A percentile compares a stretch with the other conserved stretches of the same genome.
phyloP scores from a whole-genome alignment of 2,113 vertebrate species.

The Eurypyga helias region DNA sequence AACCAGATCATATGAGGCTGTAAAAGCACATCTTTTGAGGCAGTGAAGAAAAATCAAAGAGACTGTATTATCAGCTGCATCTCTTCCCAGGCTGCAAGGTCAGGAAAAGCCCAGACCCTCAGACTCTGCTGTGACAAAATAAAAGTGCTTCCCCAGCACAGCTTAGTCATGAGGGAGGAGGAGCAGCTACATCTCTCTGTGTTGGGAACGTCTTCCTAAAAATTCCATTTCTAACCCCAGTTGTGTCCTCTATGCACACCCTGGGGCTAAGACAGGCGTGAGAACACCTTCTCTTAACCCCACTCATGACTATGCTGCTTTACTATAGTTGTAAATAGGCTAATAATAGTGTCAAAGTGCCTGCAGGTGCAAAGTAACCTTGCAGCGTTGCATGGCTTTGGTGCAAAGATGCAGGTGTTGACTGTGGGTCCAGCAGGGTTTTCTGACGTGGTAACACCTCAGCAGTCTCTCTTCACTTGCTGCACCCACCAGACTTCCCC shows the following conservation, averaged over 20 bases:
- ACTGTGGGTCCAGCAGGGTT: not conserved
- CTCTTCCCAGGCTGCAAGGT: not conserved
- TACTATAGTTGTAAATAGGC: not conserved
- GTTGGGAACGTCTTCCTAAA: not conserved
- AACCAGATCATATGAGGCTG: not conserved
- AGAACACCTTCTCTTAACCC: not conserved
- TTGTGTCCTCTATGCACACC: slow-evolving; percentile 8
- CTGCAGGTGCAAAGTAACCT: slow-evolving; percentile 5
- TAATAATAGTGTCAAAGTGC: not conserved
- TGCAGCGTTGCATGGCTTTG: not conserved
- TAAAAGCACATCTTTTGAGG: not conserved
- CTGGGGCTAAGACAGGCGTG: not conserved
- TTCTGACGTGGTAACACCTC: not conserved
- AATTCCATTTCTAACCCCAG: not conserved
- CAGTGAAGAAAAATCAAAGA: not conserved
- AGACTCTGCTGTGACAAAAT: not conserved
- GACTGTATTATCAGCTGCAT: rapidly evolving
- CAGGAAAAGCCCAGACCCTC: not conserved
- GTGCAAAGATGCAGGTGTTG: not conserved
- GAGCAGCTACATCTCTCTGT: not conserved
- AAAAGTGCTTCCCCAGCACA: not conserved
- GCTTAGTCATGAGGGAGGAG: not conserved
- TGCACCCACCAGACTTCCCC: not conserved
- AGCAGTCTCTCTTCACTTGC: not conserved
- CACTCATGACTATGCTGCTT: not conserved